Evolutionary conservation across 2,888 invertebrate species (phyloP).

Genomic region (Amphipyra tragopoginis): DNA sequence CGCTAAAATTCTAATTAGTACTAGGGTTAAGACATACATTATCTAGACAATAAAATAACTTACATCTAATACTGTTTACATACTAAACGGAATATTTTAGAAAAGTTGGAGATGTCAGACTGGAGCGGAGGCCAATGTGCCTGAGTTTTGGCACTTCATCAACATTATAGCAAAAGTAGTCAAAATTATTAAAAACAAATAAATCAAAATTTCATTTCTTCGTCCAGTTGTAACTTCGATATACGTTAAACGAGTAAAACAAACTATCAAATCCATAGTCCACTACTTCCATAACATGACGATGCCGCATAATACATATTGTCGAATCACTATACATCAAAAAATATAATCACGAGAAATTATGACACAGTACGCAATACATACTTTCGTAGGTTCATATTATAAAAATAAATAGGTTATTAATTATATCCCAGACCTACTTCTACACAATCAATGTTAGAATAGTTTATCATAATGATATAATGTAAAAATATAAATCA

Average conservation of each 20-base stretch:
- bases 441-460: conserved; percentile 46
- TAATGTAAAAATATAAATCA: conserved; percentile 58
- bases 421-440: conserved; percentile 58
- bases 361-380: conserved; percentile 42
- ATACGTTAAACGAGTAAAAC: conserved; percentile 51
- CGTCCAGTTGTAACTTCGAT: conserved; percentile 47
- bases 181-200: conserved; percentile 31
- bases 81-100: conserved; percentile 82
- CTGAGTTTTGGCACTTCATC: conserved; percentile 78
- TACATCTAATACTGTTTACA: conserved; percentile 84
- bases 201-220: conserved; percentile 23
- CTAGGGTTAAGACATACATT: conserved; percentile 87
- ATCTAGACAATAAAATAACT: conserved; percentile 86
- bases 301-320: conserved; percentile 55
- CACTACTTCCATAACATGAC: conserved; percentile 19
- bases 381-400: conserved; percentile 52
- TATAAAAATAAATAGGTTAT: conserved; percentile 74
- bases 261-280: conserved; percentile 38
- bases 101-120: conserved; percentile 67
- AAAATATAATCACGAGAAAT: conserved; percentile 34
- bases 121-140: conserved; percentile 69
- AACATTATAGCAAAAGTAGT: conserved; percentile 31
- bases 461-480: conserved; percentile 40
- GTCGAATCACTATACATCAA: conserved; percentile 60
- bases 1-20: conserved; percentile 76